These are phyloP conservation scores for Nemotelus pantherinus DNA, from an alignment of 2,888 invertebrate genomes.

Conservation along the genomic window DNA sequence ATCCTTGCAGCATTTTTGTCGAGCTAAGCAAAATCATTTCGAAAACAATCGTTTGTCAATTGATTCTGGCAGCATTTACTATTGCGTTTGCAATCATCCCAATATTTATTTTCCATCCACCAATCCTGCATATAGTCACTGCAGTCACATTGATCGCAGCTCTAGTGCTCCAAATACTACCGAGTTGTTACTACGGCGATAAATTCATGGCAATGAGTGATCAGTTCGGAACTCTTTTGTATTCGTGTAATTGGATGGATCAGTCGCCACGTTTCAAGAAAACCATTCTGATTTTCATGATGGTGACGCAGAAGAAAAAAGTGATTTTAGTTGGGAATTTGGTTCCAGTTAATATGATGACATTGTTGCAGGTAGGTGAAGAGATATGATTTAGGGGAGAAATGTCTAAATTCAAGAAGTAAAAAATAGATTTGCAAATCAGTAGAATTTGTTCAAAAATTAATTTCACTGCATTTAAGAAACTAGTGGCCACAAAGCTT, in stretches of 20 bases:
- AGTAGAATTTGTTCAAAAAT: too few species aligned
- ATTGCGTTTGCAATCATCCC: not conserved
- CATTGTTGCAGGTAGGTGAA: constrained; percentile 35
- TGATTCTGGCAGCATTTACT: constrained; percentile 8
- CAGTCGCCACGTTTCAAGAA: constrained; percentile 34
- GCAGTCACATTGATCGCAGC: not conserved
- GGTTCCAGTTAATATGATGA: constrained; percentile 20
- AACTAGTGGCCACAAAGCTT: too few species aligned
- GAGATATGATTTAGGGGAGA: not conserved
- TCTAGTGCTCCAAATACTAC: constrained; percentile 20
- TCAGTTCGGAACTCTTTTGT: constrained; percentile 30
- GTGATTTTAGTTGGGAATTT: constrained; percentile 33
- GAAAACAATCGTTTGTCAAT: constrained; percentile 28
- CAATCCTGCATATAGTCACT: not conserved
- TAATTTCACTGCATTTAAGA: too few species aligned
- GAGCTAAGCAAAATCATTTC: not conserved
- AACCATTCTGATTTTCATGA: constrained; percentile 36
- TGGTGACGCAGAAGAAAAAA: not conserved
- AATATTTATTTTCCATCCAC: not conserved
- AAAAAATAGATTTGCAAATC: too few species aligned
- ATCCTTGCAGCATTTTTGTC: constrained; percentile 8
- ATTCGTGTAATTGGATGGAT: constrained; percentile 40
- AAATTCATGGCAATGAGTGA: constrained; percentile 26
- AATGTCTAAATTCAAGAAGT: too few species aligned
- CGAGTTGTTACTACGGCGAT: constrained; percentile 42